Evolutionary conservation across 2,797 vertebrate species (phyloP), one percentile per base, ranked within the genome.

Genomic region (Vireo griseus): DNA sequence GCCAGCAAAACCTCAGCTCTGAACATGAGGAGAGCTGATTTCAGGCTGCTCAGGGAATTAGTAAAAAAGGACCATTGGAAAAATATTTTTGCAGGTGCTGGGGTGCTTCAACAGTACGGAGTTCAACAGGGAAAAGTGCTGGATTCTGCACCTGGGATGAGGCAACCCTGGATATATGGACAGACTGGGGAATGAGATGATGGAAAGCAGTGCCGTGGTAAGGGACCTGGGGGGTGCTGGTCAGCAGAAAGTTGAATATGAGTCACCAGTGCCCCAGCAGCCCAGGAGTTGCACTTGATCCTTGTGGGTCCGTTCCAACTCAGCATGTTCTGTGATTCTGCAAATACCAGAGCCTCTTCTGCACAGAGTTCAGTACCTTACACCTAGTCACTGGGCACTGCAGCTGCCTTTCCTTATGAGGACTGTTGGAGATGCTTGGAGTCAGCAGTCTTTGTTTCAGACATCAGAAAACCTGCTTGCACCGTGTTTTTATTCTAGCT

Each of bases 81-180:
- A 61, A 62, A 52, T 39, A 7, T 22, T 52, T 45, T 62, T 71
- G 22, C 17, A 37, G n/a, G 9, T 28, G 11, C n/a, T 52, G 66
- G 7, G 3, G 10, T 45, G 28, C 24, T 29, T 47, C 19, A 72
- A 1, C 11, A 10, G 6, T 28, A n/a, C 0, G 3, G 44, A 58
- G 7, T 44, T 51, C 24, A 29, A 8, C 5, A 13, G n/a, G 15
- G 5, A 35, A 13, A 57, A 50, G 6, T 50, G 28, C 7, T 0
- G 0, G 44, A 33, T 45, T 51, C 44, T 65, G 19, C 13, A 33
- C 2, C 11, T 33, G 28, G n/a, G 3, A 16, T 57, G 22, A 29
- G 44, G 11, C 11, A 65, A 5, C 16, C 28, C 5, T n/a, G 33
- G 28, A 33, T 65, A 13, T 25, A 24, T 0, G 0, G 24, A 51